phyloP scores from a whole-genome alignment of 2,113 vertebrate species.

The Cathartes aura region DNA sequence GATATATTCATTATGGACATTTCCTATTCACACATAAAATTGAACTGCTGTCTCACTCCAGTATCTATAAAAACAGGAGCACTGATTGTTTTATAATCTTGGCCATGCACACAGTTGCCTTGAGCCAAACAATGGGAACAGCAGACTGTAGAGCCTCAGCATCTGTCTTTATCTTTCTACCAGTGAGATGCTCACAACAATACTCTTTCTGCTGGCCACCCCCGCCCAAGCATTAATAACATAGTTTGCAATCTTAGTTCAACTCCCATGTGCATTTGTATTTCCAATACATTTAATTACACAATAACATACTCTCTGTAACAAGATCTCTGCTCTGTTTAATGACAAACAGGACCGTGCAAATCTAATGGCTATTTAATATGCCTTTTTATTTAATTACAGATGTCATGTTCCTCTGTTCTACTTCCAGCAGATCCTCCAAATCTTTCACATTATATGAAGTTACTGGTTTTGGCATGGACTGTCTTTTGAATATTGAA shows the following conservation, averaged over 20 bases:
- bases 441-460: background rate
- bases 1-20: background rate
- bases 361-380: conserved; percentile 7
- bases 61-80: background rate
- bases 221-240: background rate
- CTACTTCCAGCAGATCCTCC: background rate
- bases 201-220: background rate
- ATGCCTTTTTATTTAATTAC: conserved; percentile 21
- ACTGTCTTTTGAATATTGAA: background rate
- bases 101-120: background rate
- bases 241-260: background rate
- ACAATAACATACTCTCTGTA: background rate
- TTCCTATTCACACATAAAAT: background rate
- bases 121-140: background rate
- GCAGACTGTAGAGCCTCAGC: background rate
- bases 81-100: background rate
- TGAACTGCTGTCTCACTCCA: background rate
- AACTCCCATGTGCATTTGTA: background rate
- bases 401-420: background rate
- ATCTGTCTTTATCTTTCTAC: background rate
- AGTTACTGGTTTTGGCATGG: background rate
- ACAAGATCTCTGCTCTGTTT: conserved; percentile 25
- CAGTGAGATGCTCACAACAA: background rate
- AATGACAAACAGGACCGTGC: background rate
- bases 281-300: conserved; percentile 53